Conservation (phyloP, 53 echinoderm and acorn worm genomes). For the Pentamera pediparva region DNA sequence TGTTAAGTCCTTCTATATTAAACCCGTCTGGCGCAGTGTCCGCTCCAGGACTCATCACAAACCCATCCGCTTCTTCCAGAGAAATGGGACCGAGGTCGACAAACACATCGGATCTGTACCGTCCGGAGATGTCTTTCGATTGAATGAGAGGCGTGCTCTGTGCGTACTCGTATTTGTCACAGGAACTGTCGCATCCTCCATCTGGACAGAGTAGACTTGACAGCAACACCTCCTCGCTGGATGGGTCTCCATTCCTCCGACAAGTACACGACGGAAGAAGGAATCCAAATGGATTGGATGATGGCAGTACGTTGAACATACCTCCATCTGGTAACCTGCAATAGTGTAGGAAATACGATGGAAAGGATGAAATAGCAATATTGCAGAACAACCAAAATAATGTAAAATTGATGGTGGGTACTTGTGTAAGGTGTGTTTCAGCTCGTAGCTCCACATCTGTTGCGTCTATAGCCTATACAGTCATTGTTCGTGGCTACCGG, state of each 20-base stretch:
- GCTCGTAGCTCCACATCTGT: no score
- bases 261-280: conserved; percentile 76
- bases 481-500: no score
- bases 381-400: background rate
- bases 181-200: conserved; percentile 43
- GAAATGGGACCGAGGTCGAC: conserved; percentile 11
- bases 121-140: conserved; percentile 63
- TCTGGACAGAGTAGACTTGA: conserved; percentile 7
- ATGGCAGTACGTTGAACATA: conserved; percentile 68
- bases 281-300: conserved; percentile 57
- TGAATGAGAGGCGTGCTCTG: conserved; percentile 54
- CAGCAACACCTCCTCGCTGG: background rate
- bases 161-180: conserved; percentile 67
- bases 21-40: background rate
- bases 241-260: conserved; percentile 28
- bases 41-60: background rate
- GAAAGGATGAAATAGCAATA: no score
- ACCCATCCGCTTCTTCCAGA: background rate
- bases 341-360: background rate
- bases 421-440: background rate
- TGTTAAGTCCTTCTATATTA: background rate
- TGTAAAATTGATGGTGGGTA: background rate
- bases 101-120: conserved; percentile 43
- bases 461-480: no score
- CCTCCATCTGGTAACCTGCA: conserved; percentile 84